phyloP scores from a whole-genome alignment of 2,797 vertebrate species.

The Sciurus vulgaris region DNA sequence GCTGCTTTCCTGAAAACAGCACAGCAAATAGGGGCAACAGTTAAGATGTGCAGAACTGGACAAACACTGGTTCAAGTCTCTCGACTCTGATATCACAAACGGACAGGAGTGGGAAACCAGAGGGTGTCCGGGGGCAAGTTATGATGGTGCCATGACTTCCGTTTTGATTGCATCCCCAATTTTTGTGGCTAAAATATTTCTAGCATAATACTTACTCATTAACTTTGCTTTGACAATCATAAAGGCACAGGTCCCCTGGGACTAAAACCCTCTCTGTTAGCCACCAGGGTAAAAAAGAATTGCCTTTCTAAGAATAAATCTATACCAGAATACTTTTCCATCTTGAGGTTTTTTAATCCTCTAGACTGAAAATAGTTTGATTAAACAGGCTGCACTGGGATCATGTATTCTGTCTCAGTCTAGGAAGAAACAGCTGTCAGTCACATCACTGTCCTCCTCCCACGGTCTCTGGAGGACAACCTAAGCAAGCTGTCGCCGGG shows the following conservation, averaged over 20 bases:
- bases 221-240: conserved; percentile 54
- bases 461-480: conserved; percentile 75
- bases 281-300: conserved; percentile 58
- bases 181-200: conserved; percentile 33
- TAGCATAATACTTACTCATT: conserved; percentile 60
- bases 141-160: background rate
- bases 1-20: background rate
- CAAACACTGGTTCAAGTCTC: background rate
- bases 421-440: conserved; percentile 86
- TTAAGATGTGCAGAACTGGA: background rate
- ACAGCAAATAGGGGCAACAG: background rate
- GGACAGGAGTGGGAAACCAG: background rate
- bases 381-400: conserved; percentile 77
- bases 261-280: conserved; percentile 47
- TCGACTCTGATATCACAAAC: background rate
- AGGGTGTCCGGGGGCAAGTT: background rate
- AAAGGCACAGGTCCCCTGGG: conserved; percentile 51
- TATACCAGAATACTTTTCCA: conserved; percentile 61
- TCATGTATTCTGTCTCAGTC: conserved; percentile 69
- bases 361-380: conserved; percentile 75
- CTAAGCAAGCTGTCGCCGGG: conserved; percentile 80
- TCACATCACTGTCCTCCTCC: conserved; percentile 81
- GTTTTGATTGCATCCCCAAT: conserved; percentile 31
- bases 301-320: conserved; percentile 48
- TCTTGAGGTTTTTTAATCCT: conserved; percentile 74